Evolutionary conservation across 2,888 invertebrate species (phyloP).

Genomic region (Diadegma fenestrale): DNA sequence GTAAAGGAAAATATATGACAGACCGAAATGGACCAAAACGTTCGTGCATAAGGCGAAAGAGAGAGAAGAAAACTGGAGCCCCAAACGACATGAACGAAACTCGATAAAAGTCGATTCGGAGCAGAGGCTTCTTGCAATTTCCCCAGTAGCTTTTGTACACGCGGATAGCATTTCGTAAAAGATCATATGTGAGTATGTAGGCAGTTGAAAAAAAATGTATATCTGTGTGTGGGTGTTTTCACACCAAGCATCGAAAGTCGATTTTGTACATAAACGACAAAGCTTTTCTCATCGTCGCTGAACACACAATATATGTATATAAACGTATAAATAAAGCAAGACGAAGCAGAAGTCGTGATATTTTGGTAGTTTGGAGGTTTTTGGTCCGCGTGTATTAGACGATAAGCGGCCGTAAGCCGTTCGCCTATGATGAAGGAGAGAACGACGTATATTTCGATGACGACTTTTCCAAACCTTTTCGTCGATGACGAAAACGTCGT

Average conservation of each 20-base stretch:
- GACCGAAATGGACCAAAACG: background rate
- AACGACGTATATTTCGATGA: conserved; percentile 50
- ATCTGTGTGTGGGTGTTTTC: background rate
- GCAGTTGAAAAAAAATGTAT: background rate
- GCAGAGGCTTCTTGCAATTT: conserved; percentile 54
- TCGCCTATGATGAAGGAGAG: conserved; percentile 54
- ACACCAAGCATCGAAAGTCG: background rate
- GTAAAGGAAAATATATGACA: background rate
- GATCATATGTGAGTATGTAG: background rate
- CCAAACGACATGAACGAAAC: conserved; percentile 50
- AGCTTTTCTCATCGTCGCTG: conserved; percentile 63
- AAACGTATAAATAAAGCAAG: conserved; percentile 14
- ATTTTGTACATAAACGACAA: conserved; percentile 25
- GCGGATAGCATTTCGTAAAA: conserved; percentile 12
- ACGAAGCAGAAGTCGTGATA: conserved; percentile 69
- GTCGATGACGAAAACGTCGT: conserved; percentile 69
- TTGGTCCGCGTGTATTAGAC: conserved; percentile 74
- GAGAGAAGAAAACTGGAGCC: conserved; percentile 38
- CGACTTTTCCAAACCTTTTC: conserved; percentile 52
- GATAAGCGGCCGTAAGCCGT: conserved; percentile 73
- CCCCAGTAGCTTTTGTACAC: conserved; percentile 49
- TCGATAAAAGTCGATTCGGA: conserved; percentile 64
- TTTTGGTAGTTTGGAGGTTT: conserved; percentile 61
- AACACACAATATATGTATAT: background rate
- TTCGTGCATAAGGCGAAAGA: background rate